Conservation (phyloP, 2,797 vertebrate genomes). For the Tragelaphus eurycerus region DNA sequence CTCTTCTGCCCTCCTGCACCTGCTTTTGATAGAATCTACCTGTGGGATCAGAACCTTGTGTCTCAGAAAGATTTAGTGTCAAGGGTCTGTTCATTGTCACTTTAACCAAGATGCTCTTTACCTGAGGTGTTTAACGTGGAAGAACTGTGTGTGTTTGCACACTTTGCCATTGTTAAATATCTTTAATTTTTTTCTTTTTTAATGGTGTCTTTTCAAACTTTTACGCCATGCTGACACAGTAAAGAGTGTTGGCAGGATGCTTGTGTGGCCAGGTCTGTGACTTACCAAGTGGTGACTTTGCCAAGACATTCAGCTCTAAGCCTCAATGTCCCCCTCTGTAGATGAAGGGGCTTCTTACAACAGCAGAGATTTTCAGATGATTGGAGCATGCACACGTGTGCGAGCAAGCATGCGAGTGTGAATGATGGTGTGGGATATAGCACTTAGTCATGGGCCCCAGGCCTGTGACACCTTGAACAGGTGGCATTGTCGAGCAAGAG, state of each 20-base stretch:
- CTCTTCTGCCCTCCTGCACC: neutral
- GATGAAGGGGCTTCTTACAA: neutral
- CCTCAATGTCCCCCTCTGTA: neutral
- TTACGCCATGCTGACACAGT: neutral
- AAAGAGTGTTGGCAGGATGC: too few relatives aligned
- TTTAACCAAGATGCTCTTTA: neutral
- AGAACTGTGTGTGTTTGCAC: neutral
- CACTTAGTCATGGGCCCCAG: neutral
- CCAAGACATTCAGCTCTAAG: neutral
- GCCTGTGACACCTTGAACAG: neutral
- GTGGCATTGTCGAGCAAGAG: neutral
- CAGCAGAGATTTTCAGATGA: neutral
- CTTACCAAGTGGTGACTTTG: neutral
- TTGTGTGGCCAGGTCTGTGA: neutral
- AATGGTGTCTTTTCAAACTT: neutral
- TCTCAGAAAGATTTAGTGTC: neutral
- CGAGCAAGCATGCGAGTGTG: neutral
- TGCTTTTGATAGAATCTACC: neutral
- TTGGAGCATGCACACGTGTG: rapidly evolving
- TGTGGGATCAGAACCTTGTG: neutral
- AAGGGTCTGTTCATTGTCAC: neutral
- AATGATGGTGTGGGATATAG: rapidly evolving
- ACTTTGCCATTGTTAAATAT: neutral
- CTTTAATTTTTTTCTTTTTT: neutral
- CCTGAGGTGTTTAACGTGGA: neutral